phyloP scores from a whole-genome alignment of 2,888 invertebrate genomes.

The Mesorhabditis spiculigera region DNA sequence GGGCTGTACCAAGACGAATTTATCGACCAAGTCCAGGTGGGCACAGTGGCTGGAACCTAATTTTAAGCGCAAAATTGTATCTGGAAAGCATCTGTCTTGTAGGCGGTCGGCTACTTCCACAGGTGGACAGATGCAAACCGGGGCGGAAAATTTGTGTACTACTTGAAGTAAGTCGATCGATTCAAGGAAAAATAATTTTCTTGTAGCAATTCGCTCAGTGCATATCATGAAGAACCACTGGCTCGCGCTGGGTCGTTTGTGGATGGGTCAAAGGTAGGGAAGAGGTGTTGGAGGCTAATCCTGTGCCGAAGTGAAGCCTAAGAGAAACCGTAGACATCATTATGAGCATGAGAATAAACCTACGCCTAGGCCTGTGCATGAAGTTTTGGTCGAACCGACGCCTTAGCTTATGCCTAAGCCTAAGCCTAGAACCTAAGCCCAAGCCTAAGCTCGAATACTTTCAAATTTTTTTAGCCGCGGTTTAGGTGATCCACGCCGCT shows the following conservation, averaged over 20 bases:
- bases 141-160: constrained; percentile 14
- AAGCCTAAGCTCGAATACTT: no score
- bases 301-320: neutral
- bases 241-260: neutral
- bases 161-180: neutral
- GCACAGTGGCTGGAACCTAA: neutral
- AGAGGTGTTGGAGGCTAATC: neutral
- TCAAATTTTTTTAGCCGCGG: no score
- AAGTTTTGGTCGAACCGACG: no score
- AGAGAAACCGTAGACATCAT: no score
- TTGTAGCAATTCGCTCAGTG: neutral
- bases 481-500: neutral
- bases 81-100: neutral
- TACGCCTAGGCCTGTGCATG: no score
- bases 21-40: constrained; percentile 19
- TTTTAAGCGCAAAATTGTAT: neutral
- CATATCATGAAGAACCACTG: neutral
- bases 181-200: neutral
- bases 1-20: constrained; percentile 17
- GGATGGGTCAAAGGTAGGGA: constrained; percentile 6
- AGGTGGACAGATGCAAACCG: constrained; percentile 9
- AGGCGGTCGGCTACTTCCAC: constrained; percentile 15
- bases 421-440: no score
- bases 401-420: no score
- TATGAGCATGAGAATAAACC: no score